phyloP scores from a whole-genome alignment of 2,113 vertebrate genomes.

The Gymnorhina tibicen region DNA sequence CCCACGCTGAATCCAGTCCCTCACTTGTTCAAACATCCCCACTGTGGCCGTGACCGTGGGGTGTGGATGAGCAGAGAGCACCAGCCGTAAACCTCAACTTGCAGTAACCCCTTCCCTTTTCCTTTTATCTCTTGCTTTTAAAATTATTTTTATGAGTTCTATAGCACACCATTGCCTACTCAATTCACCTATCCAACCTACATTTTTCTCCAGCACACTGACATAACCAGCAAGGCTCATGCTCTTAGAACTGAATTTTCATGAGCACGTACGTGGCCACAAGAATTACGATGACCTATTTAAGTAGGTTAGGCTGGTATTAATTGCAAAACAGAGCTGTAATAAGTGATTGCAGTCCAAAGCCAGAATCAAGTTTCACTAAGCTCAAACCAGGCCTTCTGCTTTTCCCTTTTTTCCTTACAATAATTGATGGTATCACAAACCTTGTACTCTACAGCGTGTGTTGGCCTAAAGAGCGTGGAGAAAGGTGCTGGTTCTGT shows the following conservation, averaged over 20 bases:
- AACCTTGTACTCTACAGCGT: background rate
- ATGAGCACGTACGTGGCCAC: background rate
- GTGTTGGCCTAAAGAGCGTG: background rate
- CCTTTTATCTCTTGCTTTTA: background rate
- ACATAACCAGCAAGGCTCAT: background rate
- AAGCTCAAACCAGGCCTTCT: background rate
- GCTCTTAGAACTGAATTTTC: background rate
- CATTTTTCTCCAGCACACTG: background rate
- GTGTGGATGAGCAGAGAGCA: background rate
- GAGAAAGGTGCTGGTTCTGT: background rate
- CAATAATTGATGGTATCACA: rapidly evolving
- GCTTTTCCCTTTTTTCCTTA: background rate
- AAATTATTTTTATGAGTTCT: background rate
- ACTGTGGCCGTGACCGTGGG: rapidly evolving
- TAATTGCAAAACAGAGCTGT: background rate
- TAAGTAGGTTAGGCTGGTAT: background rate
- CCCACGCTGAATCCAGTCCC: no score
- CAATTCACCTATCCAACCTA: background rate
- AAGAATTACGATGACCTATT: rapidly evolving
- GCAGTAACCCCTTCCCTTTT: background rate
- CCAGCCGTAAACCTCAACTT: background rate
- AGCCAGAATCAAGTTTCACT: background rate
- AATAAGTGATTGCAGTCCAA: background rate
- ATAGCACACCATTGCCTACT: background rate
- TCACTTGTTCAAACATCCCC: background rate